phyloP scores from a whole-genome alignment of 2,888 invertebrate species.

The Aphodius granarius region DNA sequence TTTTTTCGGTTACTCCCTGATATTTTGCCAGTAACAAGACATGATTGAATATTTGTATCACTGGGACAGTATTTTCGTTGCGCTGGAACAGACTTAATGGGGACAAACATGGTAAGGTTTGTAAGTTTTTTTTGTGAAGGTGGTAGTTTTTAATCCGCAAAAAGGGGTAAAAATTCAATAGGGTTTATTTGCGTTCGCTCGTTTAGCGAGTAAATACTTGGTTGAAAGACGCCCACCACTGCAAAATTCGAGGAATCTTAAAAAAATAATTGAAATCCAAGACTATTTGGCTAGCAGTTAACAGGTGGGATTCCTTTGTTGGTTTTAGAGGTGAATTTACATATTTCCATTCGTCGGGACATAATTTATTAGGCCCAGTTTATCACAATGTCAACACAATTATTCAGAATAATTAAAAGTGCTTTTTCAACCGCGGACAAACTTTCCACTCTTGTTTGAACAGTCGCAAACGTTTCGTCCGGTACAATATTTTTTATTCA shows the following conservation, averaged over 20 bases:
- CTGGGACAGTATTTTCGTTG: too few relatives aligned
- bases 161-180: background rate
- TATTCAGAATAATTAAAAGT: constrained; percentile 25
- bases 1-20: background rate
- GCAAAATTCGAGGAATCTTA: background rate
- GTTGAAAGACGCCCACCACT: background rate
- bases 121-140: too few relatives aligned
- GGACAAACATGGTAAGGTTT: too few relatives aligned
- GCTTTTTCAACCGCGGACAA: constrained; percentile 16
- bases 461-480: background rate
- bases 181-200: background rate
- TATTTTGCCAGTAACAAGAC: background rate
- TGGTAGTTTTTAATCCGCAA: background rate
- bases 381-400: constrained; percentile 25
- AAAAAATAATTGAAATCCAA: background rate
- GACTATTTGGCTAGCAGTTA: background rate
- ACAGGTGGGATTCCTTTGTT: constrained; percentile 4
- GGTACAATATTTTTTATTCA: background rate
- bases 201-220: background rate
- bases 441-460: background rate
- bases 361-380: constrained; percentile 20
- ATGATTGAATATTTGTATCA: background rate
- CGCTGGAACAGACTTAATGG: too few relatives aligned
- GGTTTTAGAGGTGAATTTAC: constrained; percentile 11
- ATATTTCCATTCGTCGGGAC: constrained; percentile 8